Percentiles rank a stretch among this genome's conserved stretches.
Evolutionary conservation across 2,888 invertebrate species (phyloP).

Genomic region (Agonum fuliginosum): DNA sequence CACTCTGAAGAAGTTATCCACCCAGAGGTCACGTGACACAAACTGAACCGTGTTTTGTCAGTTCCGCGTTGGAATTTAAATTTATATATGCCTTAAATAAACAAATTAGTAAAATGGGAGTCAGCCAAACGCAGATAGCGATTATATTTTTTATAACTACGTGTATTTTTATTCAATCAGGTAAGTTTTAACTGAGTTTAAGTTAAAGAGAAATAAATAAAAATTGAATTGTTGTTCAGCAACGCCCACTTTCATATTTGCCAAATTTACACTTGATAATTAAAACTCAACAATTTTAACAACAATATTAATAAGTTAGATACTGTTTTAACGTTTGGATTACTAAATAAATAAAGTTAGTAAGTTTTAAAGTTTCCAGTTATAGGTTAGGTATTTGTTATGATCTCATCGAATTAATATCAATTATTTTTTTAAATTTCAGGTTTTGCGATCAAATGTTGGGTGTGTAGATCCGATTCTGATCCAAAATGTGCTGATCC

Average conservation of each 20-base stretch:
- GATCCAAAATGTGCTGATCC: constrained; percentile 95
- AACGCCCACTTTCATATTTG: constrained; percentile 41
- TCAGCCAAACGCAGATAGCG: constrained; percentile 29
- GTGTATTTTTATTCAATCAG: constrained; percentile 46
- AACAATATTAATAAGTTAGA: neutral
- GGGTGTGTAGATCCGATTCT: constrained; percentile 91
- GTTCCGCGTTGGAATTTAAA: constrained; percentile 46
- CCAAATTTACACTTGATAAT: neutral
- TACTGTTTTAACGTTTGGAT: neutral
- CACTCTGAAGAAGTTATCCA: constrained; percentile 5
- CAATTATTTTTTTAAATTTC: constrained; percentile 64
- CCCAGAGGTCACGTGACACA: constrained; percentile 48
- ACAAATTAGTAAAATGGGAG: constrained; percentile 22
- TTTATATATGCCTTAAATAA: neutral
- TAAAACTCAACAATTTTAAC: neutral
- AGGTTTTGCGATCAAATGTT: constrained; percentile 87
- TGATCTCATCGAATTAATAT: neutral
- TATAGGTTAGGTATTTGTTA: constrained; percentile 54
- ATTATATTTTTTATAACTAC: constrained; percentile 37
- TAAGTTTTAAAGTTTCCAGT: neutral
- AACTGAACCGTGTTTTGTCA: constrained; percentile 16
- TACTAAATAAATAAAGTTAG: neutral
- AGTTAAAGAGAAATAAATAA: neutral
- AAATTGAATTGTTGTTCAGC: constrained; percentile 8
- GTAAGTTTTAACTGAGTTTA: constrained; percentile 16